A percentile compares a stretch with the other conserved stretches of the same genome.
Evolutionary conservation across 2,888 invertebrate species (phyloP).

Genomic region (Metalampra italica): DNA sequence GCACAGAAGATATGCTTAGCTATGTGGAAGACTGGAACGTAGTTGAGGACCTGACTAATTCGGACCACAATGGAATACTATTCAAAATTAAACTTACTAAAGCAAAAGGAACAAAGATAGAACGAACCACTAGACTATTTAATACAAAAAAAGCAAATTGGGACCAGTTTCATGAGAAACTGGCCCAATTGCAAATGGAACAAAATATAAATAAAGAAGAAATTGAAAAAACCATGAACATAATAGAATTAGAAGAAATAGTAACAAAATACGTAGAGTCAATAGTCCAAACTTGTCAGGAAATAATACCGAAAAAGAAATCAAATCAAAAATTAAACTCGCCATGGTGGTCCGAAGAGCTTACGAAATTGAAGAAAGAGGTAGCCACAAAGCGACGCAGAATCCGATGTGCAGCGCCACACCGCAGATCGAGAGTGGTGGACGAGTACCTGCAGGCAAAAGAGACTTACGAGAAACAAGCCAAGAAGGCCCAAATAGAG

Average conservation of each 20-base stretch:
- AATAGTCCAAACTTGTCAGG: background rate
- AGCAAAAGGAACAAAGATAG: background rate
- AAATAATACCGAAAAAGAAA: background rate
- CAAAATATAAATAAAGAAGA: too few relatives aligned
- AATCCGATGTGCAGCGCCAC: background rate
- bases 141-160: conserved; percentile 9
- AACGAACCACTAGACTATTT: conserved; percentile 5
- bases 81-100: conserved; percentile 1
- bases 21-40: conserved; percentile 7
- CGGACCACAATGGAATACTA: conserved; percentile 9
- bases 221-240: conserved; percentile 5
- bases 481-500: background rate
- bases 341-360: background rate
- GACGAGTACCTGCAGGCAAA: background rate
- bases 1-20: background rate
- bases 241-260: conserved; percentile 2
- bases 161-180: background rate
- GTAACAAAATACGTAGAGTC: background rate
- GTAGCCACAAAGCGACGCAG: background rate
- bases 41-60: background rate
- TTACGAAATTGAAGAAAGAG: background rate
- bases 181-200: background rate
- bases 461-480: background rate
- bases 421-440: background rate
- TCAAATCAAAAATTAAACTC: background rate